Evolutionary conservation across 2,797 vertebrate species (phyloP).

Genomic region (Tragelaphus oryx): DNA sequence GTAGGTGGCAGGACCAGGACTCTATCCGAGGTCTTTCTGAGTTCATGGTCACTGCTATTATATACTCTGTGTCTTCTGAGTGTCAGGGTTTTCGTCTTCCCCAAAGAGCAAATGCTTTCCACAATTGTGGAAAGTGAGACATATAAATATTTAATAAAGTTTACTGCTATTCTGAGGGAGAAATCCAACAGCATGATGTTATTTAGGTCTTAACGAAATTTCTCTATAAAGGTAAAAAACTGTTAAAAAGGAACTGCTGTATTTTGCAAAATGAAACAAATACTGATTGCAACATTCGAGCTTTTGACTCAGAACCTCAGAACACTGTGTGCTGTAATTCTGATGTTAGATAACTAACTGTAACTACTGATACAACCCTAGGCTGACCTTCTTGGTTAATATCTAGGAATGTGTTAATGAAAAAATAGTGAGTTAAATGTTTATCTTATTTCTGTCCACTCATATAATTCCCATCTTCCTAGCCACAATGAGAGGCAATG

Average conservation of each 20-base stretch:
- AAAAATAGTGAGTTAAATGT: not conserved
- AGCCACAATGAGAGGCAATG: not conserved
- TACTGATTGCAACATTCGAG: not conserved
- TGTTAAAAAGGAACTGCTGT: not conserved
- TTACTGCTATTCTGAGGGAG: not conserved
- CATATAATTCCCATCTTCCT: not conserved
- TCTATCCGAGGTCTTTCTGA: not conserved
- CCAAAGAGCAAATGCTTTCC: not conserved
- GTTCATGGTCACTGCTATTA: not conserved
- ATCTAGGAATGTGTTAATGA: not conserved
- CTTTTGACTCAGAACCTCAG: not conserved
- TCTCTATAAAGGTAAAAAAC: not conserved
- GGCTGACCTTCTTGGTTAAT: not conserved
- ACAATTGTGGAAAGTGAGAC: not conserved
- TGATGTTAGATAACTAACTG: not conserved
- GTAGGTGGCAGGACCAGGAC: not conserved
- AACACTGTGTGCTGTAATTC: not conserved
- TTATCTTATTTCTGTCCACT: not conserved
- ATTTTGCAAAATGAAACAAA: conserved; percentile 28
- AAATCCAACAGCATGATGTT: not conserved
- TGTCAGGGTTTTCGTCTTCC: not conserved
- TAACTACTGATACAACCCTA: not conserved
- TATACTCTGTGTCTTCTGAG: not conserved
- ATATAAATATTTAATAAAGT: not conserved
- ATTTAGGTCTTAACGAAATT: not conserved